These are phyloP conservation scores for Crematogaster levior DNA, from an alignment of 2,888 invertebrate species.

Conservation along the genomic window DNA sequence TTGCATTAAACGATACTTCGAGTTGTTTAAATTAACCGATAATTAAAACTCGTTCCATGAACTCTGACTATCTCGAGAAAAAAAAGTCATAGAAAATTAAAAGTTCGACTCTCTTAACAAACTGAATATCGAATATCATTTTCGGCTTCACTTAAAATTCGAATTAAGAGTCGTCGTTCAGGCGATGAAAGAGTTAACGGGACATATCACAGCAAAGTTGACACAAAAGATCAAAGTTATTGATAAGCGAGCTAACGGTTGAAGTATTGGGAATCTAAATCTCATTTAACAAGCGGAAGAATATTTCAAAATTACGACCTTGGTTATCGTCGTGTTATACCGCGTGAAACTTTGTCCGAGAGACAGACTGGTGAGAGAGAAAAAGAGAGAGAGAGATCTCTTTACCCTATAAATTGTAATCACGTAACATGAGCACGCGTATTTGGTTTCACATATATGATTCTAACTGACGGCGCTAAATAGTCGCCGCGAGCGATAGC, in stretches of 20 bases:
- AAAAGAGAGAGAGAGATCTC: slow-evolving; percentile 13
- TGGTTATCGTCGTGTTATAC: slow-evolving; percentile 79
- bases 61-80: not conserved
- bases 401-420: slow-evolving; percentile 75
- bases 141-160: slow-evolving; percentile 15
- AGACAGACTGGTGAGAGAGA: not conserved
- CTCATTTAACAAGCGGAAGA: slow-evolving; percentile 75
- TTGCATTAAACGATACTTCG: slow-evolving; percentile 11
- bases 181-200: slow-evolving; percentile 14
- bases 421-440: slow-evolving; percentile 77
- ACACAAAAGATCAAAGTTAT: slow-evolving; percentile 50
- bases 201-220: slow-evolving; percentile 14
- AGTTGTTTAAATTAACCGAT: not conserved
- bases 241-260: slow-evolving; percentile 54
- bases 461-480: slow-evolving; percentile 79
- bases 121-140: not conserved
- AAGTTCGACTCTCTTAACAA: not conserved
- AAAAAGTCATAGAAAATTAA: not conserved
- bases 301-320: slow-evolving; percentile 77
- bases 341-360: slow-evolving; percentile 78
- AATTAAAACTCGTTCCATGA: not conserved
- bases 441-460: slow-evolving; percentile 80
- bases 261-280: slow-evolving; percentile 73
- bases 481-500: slow-evolving; percentile 78
- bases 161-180: slow-evolving; percentile 7